These are phyloP conservation scores for Drosophila ananassae DNA, from an alignment of 1,140 invertebrate species.

Conservation along the genomic window DNA sequence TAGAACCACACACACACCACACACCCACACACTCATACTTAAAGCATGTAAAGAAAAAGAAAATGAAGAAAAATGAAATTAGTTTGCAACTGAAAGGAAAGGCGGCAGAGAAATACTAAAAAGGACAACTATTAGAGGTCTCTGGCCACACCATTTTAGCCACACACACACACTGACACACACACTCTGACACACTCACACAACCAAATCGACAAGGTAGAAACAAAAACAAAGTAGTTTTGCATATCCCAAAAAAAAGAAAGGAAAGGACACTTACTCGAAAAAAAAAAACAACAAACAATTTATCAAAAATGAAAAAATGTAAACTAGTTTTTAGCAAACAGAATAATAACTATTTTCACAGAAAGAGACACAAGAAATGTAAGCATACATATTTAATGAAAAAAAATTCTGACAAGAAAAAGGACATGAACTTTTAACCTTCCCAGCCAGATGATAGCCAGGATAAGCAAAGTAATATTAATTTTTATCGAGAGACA, in stretches of 20 bases:
- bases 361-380: slow-evolving; percentile 48
- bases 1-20: slow-evolving; percentile 48
- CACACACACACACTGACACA: slow-evolving; percentile 51
- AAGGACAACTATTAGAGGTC: slow-evolving; percentile 36
- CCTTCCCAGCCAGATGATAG: slow-evolving; percentile 8
- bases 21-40: slow-evolving; percentile 37
- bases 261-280: slow-evolving; percentile 30
- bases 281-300: slow-evolving; percentile 17
- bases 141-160: slow-evolving; percentile 17
- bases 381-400: slow-evolving; percentile 53
- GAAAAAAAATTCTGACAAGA: slow-evolving; percentile 11
- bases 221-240: slow-evolving; percentile 76
- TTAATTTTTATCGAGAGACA: slow-evolving; percentile 15
- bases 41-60: slow-evolving; percentile 37
- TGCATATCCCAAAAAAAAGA: slow-evolving; percentile 71
- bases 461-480: slow-evolving; percentile 33
- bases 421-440: slow-evolving; percentile 7
- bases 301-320: slow-evolving; percentile 59
- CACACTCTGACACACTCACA: slow-evolving; percentile 34
- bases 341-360: slow-evolving; percentile 67
- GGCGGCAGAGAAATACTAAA: slow-evolving; percentile 8
- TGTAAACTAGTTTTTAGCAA: slow-evolving; percentile 75
- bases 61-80: background rate
- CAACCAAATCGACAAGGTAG: slow-evolving; percentile 62
- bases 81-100: slow-evolving; percentile 40